phyloP scores from a whole-genome alignment of 2,888 invertebrate species.

The Habrosyne pyritoides region DNA sequence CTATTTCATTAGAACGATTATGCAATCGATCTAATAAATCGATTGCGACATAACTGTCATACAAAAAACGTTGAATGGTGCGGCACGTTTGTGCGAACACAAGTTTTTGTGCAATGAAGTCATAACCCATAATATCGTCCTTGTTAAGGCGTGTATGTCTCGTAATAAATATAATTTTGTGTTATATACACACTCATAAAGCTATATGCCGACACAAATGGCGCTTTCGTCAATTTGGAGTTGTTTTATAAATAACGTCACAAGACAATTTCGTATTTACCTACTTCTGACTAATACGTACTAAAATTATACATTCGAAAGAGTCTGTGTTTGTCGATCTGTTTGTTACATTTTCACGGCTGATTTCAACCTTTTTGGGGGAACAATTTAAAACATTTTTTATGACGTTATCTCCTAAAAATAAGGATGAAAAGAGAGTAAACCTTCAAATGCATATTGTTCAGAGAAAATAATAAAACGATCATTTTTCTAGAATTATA shows the following conservation, averaged over 20 bases:
- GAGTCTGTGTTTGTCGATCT: too few relatives aligned
- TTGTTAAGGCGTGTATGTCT: constrained; percentile 39
- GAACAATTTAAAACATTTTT: too few relatives aligned
- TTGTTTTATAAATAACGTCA: neutral
- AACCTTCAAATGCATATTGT: too few relatives aligned
- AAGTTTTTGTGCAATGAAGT: constrained; percentile 61
- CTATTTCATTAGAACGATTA: constrained; percentile 30
- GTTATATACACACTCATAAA: constrained; percentile 7
- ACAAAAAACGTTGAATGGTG: constrained; percentile 36
- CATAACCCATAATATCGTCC: constrained; percentile 52
- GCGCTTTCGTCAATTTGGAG: neutral
- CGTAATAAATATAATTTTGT: constrained; percentile 20
- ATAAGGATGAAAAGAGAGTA: too few relatives aligned
- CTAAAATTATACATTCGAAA: too few relatives aligned
- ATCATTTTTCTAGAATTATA: too few relatives aligned
- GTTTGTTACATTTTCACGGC: too few relatives aligned
- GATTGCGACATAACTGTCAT: constrained; percentile 48
- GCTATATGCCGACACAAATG: neutral
- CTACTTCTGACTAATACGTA: too few relatives aligned
- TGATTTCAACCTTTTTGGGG: too few relatives aligned
- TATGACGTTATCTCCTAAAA: too few relatives aligned
- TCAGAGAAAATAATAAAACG: too few relatives aligned
- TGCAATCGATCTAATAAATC: constrained; percentile 41
- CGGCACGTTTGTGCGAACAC: constrained; percentile 44
- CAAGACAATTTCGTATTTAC: neutral